These are phyloP conservation scores for Hypotaenidia philippensis DNA, from an alignment of 2,797 vertebrate genomes.

Conservation along the genomic window DNA sequence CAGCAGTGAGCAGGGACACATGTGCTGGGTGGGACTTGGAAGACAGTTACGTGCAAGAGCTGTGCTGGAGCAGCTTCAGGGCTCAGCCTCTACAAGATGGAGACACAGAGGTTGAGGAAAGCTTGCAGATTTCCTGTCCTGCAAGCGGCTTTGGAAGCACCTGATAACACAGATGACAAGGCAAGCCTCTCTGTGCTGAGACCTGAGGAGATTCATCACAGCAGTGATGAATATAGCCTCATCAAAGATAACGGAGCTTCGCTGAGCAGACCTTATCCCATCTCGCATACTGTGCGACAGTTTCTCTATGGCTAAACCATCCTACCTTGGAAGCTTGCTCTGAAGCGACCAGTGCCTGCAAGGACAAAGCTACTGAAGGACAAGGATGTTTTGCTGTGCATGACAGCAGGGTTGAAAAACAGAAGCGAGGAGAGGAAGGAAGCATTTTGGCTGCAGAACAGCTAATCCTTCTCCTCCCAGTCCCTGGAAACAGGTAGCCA, in stretches of 20 bases:
- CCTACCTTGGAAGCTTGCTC: not conserved
- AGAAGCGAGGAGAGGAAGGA: not conserved
- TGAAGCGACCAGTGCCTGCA: not conserved
- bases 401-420: not conserved
- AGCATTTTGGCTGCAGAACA: not conserved
- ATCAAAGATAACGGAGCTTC: not conserved
- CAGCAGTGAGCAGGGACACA: not conserved
- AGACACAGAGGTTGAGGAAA: not conserved
- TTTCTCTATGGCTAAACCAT: not conserved
- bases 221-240: not conserved
- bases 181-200: not conserved
- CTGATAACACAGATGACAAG: not conserved
- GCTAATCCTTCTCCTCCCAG: not conserved
- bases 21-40: not conserved
- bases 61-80: not conserved
- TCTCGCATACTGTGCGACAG: accelerated
- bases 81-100: not conserved
- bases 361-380: not conserved
- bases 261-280: not conserved
- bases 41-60: not conserved
- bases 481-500: not conserved
- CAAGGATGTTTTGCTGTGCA: accelerated
- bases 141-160: not conserved
- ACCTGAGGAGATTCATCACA: not conserved
- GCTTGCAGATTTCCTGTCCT: not conserved